Evolutionary conservation across 2,113 vertebrate species (phyloP).

Genomic region (Amphiprion percula): DNA sequence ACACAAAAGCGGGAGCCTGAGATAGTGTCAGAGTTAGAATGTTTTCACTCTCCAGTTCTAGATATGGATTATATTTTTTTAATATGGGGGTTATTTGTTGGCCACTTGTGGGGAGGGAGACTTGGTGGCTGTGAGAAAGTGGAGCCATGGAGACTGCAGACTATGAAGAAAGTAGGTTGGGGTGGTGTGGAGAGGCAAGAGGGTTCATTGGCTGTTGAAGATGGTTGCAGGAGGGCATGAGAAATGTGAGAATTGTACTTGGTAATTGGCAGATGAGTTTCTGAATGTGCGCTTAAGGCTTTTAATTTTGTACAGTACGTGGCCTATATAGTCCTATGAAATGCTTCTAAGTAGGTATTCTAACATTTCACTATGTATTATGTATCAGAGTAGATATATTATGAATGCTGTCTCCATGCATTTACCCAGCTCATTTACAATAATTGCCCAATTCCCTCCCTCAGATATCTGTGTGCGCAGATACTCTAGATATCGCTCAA

Average conservation of each 20-base stretch:
- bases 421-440: conserved; percentile 58
- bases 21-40: conserved; percentile 75
- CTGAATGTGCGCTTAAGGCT: conserved; percentile 5
- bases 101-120: conserved; percentile 50
- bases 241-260: conserved; percentile 58
- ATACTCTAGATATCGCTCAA: conserved; percentile 41
- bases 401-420: conserved; percentile 59
- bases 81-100: conserved; percentile 62
- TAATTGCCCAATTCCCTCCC: conserved; percentile 55
- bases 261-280: conserved; percentile 35
- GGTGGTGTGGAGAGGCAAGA: conserved; percentile 38
- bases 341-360: conserved; percentile 21
- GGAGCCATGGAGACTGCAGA: conserved; percentile 28
- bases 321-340: conserved; percentile 36
- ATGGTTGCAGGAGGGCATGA: conserved; percentile 70
- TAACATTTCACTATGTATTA: conserved; percentile 54
- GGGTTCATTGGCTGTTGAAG: conserved; percentile 53
- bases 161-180: conserved; percentile 48
- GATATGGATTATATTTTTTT: conserved; percentile 74
- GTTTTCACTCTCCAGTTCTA: conserved; percentile 57
- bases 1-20: conserved; percentile 79
- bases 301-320: conserved; percentile 15
- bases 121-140: conserved; percentile 73
- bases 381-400: conserved; percentile 55
- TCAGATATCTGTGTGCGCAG: conserved; percentile 19